A percentile compares a stretch with the other conserved stretches of the same genome.
Evolutionary conservation across 2,888 invertebrate species (phyloP).

Genomic region (Belgica antarctica): DNA sequence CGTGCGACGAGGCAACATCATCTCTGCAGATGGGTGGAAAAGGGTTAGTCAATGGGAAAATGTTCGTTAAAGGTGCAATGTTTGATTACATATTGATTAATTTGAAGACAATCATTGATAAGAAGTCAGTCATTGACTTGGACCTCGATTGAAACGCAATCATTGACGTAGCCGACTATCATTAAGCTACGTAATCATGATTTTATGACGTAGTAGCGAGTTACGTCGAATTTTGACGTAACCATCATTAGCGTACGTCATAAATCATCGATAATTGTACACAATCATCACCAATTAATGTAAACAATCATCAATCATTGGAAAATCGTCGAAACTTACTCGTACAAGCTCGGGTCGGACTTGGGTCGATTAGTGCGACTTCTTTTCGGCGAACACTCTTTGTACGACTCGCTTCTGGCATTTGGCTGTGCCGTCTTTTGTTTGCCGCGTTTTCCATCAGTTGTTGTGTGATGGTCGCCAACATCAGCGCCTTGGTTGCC

Average conservation of each 20-base stretch:
- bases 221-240: too few relatives aligned
- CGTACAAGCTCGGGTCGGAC: conserved; percentile 70
- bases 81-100: too few relatives aligned
- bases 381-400: conserved; percentile 66
- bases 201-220: too few relatives aligned
- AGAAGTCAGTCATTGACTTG: too few relatives aligned
- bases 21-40: conserved; percentile 23
- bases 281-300: too few relatives aligned
- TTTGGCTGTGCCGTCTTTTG: conserved; percentile 36
- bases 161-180: too few relatives aligned
- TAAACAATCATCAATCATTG: background rate
- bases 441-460: conserved; percentile 23
- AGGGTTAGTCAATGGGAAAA: background rate
- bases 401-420: conserved; percentile 64
- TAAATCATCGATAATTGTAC: too few relatives aligned
- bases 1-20: conserved; percentile 44
- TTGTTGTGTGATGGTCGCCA: conserved; percentile 3
- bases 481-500: background rate
- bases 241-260: too few relatives aligned
- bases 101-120: too few relatives aligned
- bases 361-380: conserved; percentile 68
- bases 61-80: too few relatives aligned
- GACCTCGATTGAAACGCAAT: too few relatives aligned
- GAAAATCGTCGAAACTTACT: conserved; percentile 18
- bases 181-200: too few relatives aligned